Base-by-base conservation (phyloP, 2,113 vertebrate species). In the Tachycineta bicolor region DNA sequence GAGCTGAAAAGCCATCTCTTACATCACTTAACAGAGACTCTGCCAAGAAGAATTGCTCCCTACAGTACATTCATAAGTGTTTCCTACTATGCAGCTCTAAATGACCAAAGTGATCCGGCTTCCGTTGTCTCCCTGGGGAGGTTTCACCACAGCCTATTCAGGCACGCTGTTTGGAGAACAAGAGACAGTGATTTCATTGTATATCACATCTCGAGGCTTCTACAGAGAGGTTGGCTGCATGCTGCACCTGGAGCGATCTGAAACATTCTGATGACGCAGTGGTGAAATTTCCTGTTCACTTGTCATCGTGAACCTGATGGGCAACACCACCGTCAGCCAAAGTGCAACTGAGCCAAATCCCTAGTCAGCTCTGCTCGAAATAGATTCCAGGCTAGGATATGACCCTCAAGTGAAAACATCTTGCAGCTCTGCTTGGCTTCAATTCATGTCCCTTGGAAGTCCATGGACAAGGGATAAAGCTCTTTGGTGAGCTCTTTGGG, bases 251-350 rank as follows among this genome's bases (percentile, higher is more conserved):
- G 90, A 83, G 60, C 47, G 63, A 60, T 56, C 44, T 95, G 77
- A 91, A 95, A 77, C 76, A n/a, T 71, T 62, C 87, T 95, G 89
- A 93, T 79, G 87, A 83, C 0, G 22, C 82, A 70, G 53, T 37
- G 92, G 41, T 87, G 94, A 95, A 74, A 93, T 96, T 94, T 97
- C 76, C 94, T 94, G 74, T 70, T 87, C 81, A 5, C 65, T 92
- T 95, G 79, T 94, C 83, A 89, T 89, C 58, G 12, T 92, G 77
- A 90, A 68, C 82, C 47, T 83, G 90, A 87, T 24, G 79, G 84
- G 65, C 50, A 92, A 71, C 88, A 65, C 64, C 52, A 60, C 41
- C 2, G 0, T 53, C 20, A 83, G 86, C 89, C 69, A 97, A 90
- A 76, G 43, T 21, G 59, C 74, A 80, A 87, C 34, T 22, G 31